A percentile compares a stretch with the other conserved stretches of the same genome.
Evolutionary conservation across 2,113 vertebrate species (phyloP).

Genomic region (Cinclus cinclus): DNA sequence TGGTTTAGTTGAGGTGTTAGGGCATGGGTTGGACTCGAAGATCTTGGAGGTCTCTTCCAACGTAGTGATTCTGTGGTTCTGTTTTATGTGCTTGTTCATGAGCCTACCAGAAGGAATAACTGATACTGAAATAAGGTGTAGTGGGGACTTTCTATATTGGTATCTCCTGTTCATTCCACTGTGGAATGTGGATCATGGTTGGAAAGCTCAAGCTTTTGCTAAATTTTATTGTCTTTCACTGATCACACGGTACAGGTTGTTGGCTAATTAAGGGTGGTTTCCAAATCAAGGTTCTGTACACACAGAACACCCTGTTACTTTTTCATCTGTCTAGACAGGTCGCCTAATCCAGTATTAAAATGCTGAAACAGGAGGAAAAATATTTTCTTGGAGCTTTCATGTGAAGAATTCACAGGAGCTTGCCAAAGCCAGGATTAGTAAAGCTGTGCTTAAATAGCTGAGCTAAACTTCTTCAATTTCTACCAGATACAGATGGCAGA

Average conservation of each 20-base stretch:
- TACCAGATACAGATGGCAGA: neutral
- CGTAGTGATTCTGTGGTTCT: too few relatives aligned
- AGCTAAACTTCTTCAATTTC: neutral
- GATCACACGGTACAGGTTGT: neutral
- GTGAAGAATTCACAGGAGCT: neutral
- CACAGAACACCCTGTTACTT: neutral
- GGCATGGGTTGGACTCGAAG: too few relatives aligned
- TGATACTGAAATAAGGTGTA: neutral
- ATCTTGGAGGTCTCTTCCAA: neutral
- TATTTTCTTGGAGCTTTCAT: neutral
- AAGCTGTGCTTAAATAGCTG: neutral
- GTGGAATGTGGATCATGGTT: neutral
- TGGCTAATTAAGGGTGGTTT: neutral
- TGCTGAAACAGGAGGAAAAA: neutral
- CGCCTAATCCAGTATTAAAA: constrained; percentile 10
- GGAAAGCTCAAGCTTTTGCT: neutral
- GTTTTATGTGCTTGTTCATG: neutral
- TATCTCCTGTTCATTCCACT: neutral
- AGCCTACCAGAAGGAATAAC: neutral
- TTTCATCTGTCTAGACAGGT: constrained; percentile 28
- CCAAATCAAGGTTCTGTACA: neutral
- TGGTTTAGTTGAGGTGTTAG: too few relatives aligned
- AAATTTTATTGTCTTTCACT: neutral
- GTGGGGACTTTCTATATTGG: neutral
- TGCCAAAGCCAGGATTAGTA: neutral